Conservation (phyloP, 2,797 vertebrate genomes). For the Acanthis flammea region DNA sequence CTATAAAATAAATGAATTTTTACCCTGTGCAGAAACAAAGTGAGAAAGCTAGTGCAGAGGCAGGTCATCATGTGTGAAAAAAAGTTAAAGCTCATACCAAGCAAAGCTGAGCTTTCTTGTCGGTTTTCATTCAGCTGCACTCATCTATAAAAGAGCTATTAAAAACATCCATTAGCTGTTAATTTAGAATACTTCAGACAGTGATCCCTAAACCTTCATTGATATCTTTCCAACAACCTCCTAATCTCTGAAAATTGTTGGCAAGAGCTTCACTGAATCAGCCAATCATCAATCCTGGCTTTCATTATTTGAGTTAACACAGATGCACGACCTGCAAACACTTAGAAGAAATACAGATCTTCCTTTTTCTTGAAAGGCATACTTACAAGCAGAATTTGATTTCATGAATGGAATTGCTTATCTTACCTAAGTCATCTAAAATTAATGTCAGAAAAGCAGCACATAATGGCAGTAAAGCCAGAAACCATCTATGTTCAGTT, state of each 20-base stretch:
- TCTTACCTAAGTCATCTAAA: slow-evolving; percentile 4
- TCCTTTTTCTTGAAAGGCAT: not conserved
- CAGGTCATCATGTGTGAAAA: slow-evolving; percentile 45
- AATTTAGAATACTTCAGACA: slow-evolving; percentile 64
- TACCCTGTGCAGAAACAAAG: slow-evolving; percentile 1
- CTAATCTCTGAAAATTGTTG: slow-evolving; percentile 67
- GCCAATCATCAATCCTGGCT: not conserved
- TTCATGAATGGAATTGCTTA: slow-evolving; percentile 26
- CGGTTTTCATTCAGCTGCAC: slow-evolving; percentile 36
- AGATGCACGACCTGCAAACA: slow-evolving; percentile 16
- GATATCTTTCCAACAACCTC: slow-evolving; percentile 50
- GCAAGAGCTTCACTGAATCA: slow-evolving; percentile 43
- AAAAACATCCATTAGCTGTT: slow-evolving; percentile 63
- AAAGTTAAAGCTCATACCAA: slow-evolving; percentile 18
- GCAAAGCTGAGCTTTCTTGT: slow-evolving; percentile 26
- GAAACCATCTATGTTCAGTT: not conserved
- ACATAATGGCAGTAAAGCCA: not conserved
- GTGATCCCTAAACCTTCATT: slow-evolving; percentile 48
- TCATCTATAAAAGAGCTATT: slow-evolving; percentile 61
- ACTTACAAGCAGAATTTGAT: not conserved
- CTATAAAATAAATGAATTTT: slow-evolving; percentile 44
- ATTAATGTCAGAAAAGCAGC: not conserved
- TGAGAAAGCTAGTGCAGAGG: not conserved
- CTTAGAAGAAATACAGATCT: not conserved
- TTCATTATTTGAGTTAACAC: slow-evolving; percentile 34